Evolutionary conservation across 1,140 invertebrate species (phyloP).

Genomic region (Drosophila arawakana): DNA sequence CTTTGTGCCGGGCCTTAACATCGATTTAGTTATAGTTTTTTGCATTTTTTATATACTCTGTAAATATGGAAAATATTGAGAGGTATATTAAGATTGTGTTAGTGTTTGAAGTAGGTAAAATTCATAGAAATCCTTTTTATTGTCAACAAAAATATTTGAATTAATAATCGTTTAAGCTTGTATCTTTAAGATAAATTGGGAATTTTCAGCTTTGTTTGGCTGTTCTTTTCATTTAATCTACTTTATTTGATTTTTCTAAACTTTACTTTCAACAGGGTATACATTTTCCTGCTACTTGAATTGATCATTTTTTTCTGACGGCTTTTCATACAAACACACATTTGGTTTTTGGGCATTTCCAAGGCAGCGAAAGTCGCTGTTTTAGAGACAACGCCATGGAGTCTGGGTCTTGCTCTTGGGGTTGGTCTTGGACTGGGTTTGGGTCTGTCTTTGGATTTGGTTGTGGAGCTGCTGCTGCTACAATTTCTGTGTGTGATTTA

Average conservation of each 20-base stretch:
- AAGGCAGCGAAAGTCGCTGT: constrained; percentile 64
- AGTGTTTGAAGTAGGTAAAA: not conserved
- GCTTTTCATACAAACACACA: constrained; percentile 12
- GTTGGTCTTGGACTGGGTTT: constrained; percentile 15
- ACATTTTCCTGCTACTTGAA: not conserved
- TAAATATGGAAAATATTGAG: not conserved
- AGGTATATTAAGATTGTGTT: not conserved
- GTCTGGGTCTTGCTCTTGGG: constrained; percentile 17
- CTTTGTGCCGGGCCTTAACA: not conserved
- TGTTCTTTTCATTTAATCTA: not conserved
- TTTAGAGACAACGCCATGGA: constrained; percentile 29
- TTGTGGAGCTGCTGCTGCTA: constrained; percentile 44
- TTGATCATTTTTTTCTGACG: constrained; percentile 22
- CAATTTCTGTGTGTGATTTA: constrained; percentile 74
- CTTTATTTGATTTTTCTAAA: not conserved
- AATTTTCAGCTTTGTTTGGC: too few species aligned
- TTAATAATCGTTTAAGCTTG: too few species aligned
- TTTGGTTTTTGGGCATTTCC: constrained; percentile 34
- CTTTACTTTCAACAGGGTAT: constrained; percentile 7
- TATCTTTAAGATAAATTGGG: too few species aligned
- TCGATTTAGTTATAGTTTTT: not conserved
- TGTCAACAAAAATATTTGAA: too few species aligned
- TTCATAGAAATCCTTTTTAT: too few species aligned
- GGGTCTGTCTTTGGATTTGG: not conserved
- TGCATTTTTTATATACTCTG: constrained; percentile 3